Evolutionary conservation across 2,113 vertebrate species (phyloP), one percentile per base, ranked within the genome.

Genomic region (Zonotrichia leucophrys): DNA sequence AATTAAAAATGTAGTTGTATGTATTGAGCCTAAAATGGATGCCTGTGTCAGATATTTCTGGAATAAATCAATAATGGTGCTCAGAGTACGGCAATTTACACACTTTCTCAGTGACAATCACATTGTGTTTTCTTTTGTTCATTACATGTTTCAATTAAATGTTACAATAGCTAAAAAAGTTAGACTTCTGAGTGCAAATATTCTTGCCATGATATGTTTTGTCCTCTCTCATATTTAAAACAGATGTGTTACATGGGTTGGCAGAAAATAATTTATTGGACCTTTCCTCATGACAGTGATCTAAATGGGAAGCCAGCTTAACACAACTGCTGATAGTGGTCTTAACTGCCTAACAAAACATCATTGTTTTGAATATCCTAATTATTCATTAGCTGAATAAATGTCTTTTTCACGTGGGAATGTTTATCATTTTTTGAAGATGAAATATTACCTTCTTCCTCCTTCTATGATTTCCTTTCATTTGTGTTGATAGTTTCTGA

Each of bases 371-470:
- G 70, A 95, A 90, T 91, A 94, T 47, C 62, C 81, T 83, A 85
- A 94, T 96, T 96, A 94, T 89, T 96, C 91, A 79, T 91, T 92
- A 90, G 33, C 33, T 82, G 77, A 95, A 94, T 89, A 78, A 94
- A 87, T 72, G 73, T 89, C 91, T 89, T 89, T 94, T 97, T 82
- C 80, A 95, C 31, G 0, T 97, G 91, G 92, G 91, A 96, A 97
- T 95, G 94, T 97, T 97, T 95, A 96, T 92, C 66, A 75, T 37
- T 69, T 96, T 93, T 56, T 90, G 91, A 96, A 92, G 77, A 92
- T 94, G 91, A 96, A 94, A 94, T 95, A 96, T 94, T 95, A 91
- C 7, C 83, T 89, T 78, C 91, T 97, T 94, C 95, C 83, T 94
- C 44, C 69, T 91, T 75, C 73, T 69, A 46, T 93, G 78, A 90